phyloP scores from a whole-genome alignment of 2,797 vertebrate species.

The Chloroceryle inda region DNA sequence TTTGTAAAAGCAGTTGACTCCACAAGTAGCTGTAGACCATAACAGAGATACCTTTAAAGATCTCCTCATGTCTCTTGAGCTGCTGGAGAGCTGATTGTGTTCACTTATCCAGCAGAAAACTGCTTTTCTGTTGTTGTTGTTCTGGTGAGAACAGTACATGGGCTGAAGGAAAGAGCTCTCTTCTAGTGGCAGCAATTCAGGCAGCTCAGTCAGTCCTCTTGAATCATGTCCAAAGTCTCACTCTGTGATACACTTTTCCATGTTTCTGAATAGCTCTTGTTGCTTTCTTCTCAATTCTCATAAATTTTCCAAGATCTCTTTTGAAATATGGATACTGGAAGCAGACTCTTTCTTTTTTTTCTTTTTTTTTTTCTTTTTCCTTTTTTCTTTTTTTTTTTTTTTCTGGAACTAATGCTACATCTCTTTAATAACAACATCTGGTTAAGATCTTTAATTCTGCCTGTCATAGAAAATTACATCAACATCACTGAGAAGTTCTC shows the following conservation, averaged over 20 bases:
- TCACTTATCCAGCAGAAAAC: background rate
- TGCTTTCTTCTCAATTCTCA: background rate
- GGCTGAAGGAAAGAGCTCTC: background rate
- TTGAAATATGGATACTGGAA: background rate
- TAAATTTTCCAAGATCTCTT: background rate
- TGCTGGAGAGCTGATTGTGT: background rate
- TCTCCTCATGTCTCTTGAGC: background rate
- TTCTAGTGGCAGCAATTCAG: accelerated
- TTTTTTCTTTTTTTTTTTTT: background rate
- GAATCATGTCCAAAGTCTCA: background rate
- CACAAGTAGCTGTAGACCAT: background rate
- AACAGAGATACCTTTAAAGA: background rate
- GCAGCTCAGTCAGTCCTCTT: background rate
- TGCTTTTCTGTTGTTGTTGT: background rate
- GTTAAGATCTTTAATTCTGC: background rate
- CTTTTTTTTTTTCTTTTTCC: background rate
- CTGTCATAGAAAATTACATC: background rate
- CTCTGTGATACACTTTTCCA: background rate
- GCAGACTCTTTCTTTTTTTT: background rate
- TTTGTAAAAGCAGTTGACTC: background rate
- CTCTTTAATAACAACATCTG: constrained; percentile 5
- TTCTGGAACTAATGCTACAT: background rate
- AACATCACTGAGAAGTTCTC: background rate
- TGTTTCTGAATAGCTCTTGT: background rate
- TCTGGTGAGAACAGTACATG: background rate